Conservation (phyloP, 2,888 invertebrate species). For the Lycaena phlaeas region DNA sequence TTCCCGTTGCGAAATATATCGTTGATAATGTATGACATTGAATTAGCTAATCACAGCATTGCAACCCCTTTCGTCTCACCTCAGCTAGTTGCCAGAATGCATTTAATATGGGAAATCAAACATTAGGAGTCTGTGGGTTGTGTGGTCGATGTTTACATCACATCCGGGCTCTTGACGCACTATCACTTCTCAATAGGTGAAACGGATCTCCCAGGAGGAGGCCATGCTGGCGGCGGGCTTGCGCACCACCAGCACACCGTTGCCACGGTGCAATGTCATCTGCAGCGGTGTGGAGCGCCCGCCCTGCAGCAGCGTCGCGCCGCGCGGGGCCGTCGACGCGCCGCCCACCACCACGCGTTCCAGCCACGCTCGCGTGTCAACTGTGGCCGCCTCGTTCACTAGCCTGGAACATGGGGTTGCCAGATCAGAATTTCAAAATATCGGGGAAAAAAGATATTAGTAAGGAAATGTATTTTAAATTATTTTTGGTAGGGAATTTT, state of each 20-base stretch:
- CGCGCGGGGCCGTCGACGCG: conserved; percentile 77
- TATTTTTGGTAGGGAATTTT: no score
- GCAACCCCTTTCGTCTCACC: no score
- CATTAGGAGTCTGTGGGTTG: no score
- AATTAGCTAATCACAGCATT: no score
- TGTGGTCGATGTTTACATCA: no score
- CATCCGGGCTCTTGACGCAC: no score
- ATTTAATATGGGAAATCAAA: no score
- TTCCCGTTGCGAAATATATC: no score
- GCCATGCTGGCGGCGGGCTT: conserved; percentile 90
- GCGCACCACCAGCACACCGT: conserved; percentile 81
- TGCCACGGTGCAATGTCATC: conserved; percentile 77
- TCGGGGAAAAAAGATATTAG: no score
- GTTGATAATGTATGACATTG: no score
- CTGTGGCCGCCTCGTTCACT: conserved; percentile 76
- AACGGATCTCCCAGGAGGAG: conserved; percentile 81
- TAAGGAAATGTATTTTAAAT: no score
- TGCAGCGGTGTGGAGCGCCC: conserved; percentile 73
- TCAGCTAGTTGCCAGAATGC: no score
- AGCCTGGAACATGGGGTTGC: conserved; percentile 40
- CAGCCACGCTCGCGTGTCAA: conserved; percentile 87
- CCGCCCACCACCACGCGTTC: conserved; percentile 91
- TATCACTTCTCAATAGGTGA: conserved; percentile 49
- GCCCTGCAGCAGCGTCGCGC: conserved; percentile 75
- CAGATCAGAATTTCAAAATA: not conserved